phyloP scores from a whole-genome alignment of 2,888 invertebrate genomes.

The Megamerina dolium region DNA sequence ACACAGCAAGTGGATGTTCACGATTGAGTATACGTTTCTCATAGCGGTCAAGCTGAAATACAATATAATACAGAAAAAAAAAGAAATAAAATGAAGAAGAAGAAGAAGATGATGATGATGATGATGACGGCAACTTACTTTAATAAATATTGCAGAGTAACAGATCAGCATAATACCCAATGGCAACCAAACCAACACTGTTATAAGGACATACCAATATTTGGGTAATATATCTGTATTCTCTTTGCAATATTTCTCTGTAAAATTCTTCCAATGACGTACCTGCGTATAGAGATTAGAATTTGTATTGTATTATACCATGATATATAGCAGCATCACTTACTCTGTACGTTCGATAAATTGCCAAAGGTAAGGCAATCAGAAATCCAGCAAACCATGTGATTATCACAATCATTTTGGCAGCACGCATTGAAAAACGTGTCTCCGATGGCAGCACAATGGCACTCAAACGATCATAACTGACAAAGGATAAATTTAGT shows the following conservation, averaged over 20 bases:
- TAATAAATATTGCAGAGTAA: conserved; percentile 65
- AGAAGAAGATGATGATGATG: neutral
- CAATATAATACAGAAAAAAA: neutral
- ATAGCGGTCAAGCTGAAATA: conserved; percentile 59
- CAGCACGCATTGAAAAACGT: conserved; percentile 59
- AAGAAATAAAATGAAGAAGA: neutral
- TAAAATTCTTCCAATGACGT: conserved; percentile 68
- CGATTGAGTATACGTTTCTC: conserved; percentile 58
- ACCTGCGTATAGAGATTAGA: conserved; percentile 48
- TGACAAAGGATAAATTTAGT: conserved; percentile 69
- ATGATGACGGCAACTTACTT: conserved; percentile 52
- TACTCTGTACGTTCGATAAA: conserved; percentile 60
- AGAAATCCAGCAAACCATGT: conserved; percentile 64
- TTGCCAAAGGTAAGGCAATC: conserved; percentile 60
- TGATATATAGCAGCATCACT: conserved; percentile 16
- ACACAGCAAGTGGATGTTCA: conserved; percentile 58
- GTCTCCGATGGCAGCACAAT: conserved; percentile 69
- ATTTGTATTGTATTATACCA: no score
- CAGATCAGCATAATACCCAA: conserved; percentile 67
- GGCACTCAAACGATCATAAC: conserved; percentile 76
- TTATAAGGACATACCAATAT: conserved; percentile 74
- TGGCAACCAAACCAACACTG: conserved; percentile 73
- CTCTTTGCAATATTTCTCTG: conserved; percentile 72
- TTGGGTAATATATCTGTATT: conserved; percentile 57
- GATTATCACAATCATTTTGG: conserved; percentile 58